phyloP scores from a whole-genome alignment of 2,888 invertebrate species.

The Branchipolynoe longqiensis region DNA sequence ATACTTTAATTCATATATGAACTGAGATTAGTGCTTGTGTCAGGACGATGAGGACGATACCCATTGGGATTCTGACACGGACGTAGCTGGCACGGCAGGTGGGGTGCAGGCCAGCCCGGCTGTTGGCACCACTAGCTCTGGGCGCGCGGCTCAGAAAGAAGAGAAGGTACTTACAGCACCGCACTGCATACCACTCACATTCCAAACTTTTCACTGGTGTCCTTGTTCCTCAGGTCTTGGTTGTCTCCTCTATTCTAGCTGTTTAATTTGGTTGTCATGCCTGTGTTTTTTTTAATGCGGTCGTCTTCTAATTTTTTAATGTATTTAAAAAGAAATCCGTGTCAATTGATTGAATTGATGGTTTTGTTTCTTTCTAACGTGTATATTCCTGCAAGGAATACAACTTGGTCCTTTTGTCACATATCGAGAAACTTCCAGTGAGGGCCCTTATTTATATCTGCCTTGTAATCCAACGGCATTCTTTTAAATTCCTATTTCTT shows the following conservation, averaged over 20 bases:
- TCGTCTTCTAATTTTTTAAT: background rate
- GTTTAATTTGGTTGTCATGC: background rate
- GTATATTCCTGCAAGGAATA: too few species aligned
- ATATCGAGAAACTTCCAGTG: too few species aligned
- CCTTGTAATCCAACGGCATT: too few species aligned
- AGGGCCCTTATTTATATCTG: too few species aligned
- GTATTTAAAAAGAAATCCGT: background rate
- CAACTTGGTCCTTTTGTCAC: too few species aligned
- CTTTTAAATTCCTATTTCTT: too few species aligned
- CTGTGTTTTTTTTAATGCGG: background rate
- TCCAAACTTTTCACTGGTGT: too few species aligned
- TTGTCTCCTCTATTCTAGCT: background rate
- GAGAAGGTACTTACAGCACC: background rate
- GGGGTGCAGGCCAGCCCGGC: background rate
- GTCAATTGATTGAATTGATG: background rate
- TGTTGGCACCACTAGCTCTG: background rate
- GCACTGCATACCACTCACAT: too few species aligned
- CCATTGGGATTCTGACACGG: conserved; percentile 47
- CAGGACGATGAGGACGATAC: conserved; percentile 30
- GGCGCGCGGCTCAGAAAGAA: background rate
- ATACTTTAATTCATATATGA: too few species aligned
- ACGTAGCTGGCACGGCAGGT: background rate
- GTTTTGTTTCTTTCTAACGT: too few species aligned
- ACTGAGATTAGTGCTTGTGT: too few species aligned
- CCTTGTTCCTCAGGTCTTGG: too few species aligned